Conservation (phyloP, 2,113 vertebrate genomes). For the Apaloderma vittatum region DNA sequence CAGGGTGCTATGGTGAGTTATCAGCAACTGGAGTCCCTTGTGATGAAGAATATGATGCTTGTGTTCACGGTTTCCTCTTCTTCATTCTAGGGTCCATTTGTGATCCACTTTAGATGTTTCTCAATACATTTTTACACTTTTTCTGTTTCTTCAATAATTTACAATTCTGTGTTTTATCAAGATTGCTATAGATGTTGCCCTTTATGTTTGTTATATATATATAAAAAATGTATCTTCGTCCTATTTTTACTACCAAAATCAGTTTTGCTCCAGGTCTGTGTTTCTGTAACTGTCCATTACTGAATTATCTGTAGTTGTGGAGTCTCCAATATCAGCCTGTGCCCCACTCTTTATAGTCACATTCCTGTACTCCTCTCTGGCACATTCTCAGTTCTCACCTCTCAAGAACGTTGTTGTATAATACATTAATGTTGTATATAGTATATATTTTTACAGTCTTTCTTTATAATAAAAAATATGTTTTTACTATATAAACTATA, state of each 20-base stretch:
- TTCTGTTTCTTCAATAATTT: not conserved
- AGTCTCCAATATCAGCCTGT: not conserved
- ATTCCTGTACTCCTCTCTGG: not conserved
- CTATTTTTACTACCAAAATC: not conserved
- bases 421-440: too few species aligned
- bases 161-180: not conserved
- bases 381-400: rapidly evolving
- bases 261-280: not conserved
- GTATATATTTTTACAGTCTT: too few species aligned
- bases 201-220: not conserved
- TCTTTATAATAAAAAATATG: not conserved
- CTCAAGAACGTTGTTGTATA: not conserved
- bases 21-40: not conserved
- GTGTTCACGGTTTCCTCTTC: not conserved
- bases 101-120: not conserved
- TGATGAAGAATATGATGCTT: not conserved
- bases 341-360: not conserved
- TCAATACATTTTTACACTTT: not conserved
- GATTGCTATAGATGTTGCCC: not conserved
- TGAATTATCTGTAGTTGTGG: not conserved
- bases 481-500: not conserved
- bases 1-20: not conserved
- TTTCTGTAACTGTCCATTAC: not conserved
- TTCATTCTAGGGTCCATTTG: not conserved
- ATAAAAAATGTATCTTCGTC: not conserved